phyloP scores from a whole-genome alignment of 2,888 invertebrate genomes.

The Athalia rosae region DNA sequence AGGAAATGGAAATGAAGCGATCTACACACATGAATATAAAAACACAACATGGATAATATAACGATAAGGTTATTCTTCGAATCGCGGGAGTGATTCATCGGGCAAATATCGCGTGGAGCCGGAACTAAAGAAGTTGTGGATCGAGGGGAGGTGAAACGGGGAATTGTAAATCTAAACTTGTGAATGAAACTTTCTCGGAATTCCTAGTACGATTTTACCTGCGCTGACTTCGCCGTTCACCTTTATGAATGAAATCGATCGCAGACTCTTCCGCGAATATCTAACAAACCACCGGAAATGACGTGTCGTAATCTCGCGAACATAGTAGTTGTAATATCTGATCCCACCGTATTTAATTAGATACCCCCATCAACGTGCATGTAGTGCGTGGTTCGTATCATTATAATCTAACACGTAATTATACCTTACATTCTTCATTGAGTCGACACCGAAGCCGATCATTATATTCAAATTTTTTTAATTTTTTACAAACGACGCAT shows the following conservation, averaged over 20 bases:
- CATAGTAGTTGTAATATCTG: neutral
- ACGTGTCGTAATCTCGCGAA: neutral
- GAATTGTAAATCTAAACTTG: slow-evolving; percentile 32
- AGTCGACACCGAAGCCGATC: too few relatives aligned
- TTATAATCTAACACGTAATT: neutral
- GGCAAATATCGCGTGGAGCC: slow-evolving; percentile 31
- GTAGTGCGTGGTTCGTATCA: neutral
- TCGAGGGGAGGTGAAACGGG: neutral
- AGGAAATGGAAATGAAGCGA: neutral
- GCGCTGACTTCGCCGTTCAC: slow-evolving; percentile 24
- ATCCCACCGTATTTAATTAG: neutral
- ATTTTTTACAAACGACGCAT: too few relatives aligned
- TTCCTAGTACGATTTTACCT: slow-evolving; percentile 36
- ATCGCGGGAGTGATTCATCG: slow-evolving; percentile 22
- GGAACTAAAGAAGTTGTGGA: slow-evolving; percentile 30
- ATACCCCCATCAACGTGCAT: neutral
- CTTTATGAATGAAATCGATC: slow-evolving; percentile 28
- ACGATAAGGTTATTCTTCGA: neutral
- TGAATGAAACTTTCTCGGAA: slow-evolving; percentile 41
- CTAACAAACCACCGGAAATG: slow-evolving; percentile 26
- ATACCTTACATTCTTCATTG: too few relatives aligned
- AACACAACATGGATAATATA: neutral
- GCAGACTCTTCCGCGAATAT: slow-evolving; percentile 34
- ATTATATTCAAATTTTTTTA: too few relatives aligned
- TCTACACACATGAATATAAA: neutral